These are phyloP conservation scores for Tylochromis polylepis DNA, from an alignment of 2,113 vertebrate genomes.

Conservation along the genomic window DNA sequence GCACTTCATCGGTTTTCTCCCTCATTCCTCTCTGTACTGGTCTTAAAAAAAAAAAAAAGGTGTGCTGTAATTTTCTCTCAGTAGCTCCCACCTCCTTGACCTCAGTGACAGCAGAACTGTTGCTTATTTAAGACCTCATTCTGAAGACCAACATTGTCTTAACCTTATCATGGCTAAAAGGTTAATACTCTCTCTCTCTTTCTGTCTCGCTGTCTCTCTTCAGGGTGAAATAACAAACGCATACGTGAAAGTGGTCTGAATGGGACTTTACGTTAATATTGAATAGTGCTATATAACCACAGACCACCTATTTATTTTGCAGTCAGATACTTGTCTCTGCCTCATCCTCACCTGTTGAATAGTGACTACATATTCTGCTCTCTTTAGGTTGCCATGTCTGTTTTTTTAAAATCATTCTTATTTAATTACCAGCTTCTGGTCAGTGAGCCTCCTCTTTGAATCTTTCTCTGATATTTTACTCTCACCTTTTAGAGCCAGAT, in stretches of 20 bases:
- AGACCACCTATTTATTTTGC: background rate
- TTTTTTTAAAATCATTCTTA: background rate
- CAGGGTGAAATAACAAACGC: background rate
- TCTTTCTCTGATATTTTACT: background rate
- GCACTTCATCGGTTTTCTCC: background rate
- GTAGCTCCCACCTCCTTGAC: background rate
- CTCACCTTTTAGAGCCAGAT: background rate
- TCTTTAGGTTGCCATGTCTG: background rate
- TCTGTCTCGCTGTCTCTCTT: background rate
- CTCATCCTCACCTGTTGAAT: background rate
- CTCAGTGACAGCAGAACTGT: conserved; percentile 1
- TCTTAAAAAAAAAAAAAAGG: conserved; percentile 30
- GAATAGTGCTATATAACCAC: background rate
- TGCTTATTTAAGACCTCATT: conserved; percentile 14
- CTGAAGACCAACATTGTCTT: conserved; percentile 12
- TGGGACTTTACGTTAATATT: background rate
- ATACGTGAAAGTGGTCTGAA: background rate
- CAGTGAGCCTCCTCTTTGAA: background rate
- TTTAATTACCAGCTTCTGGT: background rate
- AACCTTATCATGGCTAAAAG: background rate
- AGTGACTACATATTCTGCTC: background rate
- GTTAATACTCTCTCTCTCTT: background rate
- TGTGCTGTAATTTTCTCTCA: conserved; percentile 23
- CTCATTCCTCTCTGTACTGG: background rate
- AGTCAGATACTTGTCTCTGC: background rate